Conservation (phyloP, 92 coral and sea anemone species). For the Nematostella vectensis region DNA sequence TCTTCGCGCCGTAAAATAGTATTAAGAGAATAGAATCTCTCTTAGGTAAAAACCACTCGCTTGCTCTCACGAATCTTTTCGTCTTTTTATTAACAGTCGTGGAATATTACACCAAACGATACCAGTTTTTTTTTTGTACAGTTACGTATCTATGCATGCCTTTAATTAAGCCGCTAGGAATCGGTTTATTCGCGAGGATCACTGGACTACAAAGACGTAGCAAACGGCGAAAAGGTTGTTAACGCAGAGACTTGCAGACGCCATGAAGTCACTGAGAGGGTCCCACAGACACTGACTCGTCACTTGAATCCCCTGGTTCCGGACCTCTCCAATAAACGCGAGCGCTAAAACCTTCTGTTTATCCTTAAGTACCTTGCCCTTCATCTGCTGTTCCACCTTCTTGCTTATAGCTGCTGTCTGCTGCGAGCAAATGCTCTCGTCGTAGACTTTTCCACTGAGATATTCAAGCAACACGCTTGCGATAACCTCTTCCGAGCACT, state of each 20-base stretch:
- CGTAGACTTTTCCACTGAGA: conserved; percentile 6
- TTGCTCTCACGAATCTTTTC: no score
- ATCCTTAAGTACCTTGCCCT: conserved; percentile 16
- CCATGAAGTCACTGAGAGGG: conserved; percentile 18
- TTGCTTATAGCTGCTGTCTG: conserved; percentile 13
- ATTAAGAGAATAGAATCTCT: no score
- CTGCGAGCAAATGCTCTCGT: conserved; percentile 2
- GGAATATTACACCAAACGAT: no score
- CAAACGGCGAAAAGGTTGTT: conserved; percentile 30
- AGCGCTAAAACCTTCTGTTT: conserved; percentile 18
- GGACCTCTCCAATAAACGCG: conserved; percentile 21
- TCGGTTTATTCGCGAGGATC: no score
- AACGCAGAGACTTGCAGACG: conserved; percentile 24
- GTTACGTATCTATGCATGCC: no score
- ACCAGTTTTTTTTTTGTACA: no score
- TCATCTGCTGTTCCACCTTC: conserved; percentile 18
- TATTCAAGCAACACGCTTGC: conserved; percentile 20
- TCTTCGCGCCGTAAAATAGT: no score
- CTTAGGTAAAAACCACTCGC: no score
- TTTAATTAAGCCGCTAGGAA: no score
- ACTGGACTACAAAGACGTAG: conserved; percentile 17
- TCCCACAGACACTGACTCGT: conserved; percentile 33
- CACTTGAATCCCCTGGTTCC: conserved; percentile 27
- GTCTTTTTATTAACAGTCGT: no score
- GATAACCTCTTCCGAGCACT: conserved; percentile 20